Evolutionary conservation across 1,140 invertebrate genomes (phyloP), one percentile per base, ranked within the genome.

Genomic region (Drosophila ananassae): DNA sequence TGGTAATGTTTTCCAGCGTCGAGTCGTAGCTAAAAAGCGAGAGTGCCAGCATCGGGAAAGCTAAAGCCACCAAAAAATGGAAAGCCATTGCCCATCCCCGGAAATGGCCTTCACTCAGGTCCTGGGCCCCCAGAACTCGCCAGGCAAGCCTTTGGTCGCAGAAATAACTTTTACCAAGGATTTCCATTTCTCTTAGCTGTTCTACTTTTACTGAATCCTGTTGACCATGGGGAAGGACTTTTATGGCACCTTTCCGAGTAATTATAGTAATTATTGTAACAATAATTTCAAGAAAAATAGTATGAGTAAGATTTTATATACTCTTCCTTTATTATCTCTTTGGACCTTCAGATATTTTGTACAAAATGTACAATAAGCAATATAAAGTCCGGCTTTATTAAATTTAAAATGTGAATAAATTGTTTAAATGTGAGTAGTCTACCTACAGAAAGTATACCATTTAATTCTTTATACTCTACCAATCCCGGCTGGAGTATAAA

Each of bases 1-100:
- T 90, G 13, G 62, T 57, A 9, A 89, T 56, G 50, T 90, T 85
- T 5, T 85, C 80, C 10, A 67, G 17, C 1, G 71, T 51, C 2
- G 10, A 57, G 0, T 74, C 63, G 46, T 66, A 78, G 13, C 63
- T 73, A 1, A 77, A 61, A 2, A 77, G 13, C 0, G 30, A 13
- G 51, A 77, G 7, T 0, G 51, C 0, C 0, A 89, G 32, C 55
- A 58, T 28, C 0, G 84, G 76, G 30, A 71, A 59, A 0, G 24
- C n/a, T 2, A 66, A 0, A 0, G 59, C 82, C 2, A 72, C 48
- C 12, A 79, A 0, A 3, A 81, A 5, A 32, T 89, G 73, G 0
- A 78, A 0, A 0, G 56, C 5, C 52, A 58, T 13, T 13, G 60
- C 44, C 21, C 34, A 32, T 13, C 56, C 71, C 0, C 17, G 7